Percentiles rank a stretch among this genome's conserved stretches.
Evolutionary conservation across 2,888 invertebrate genomes (phyloP).

Genomic region (Tachina grossa): DNA sequence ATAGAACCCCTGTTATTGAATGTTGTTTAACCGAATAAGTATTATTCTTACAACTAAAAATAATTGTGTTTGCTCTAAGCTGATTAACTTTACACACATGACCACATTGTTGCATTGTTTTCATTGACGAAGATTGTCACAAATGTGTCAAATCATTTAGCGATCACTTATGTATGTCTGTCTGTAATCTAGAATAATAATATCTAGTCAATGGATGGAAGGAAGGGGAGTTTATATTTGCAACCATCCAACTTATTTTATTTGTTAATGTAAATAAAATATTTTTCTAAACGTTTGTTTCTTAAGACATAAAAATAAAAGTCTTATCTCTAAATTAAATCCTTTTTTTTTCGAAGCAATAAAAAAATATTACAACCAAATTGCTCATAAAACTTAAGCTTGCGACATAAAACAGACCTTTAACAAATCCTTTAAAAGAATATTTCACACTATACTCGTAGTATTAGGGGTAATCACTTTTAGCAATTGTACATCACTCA

Average conservation of each 20-base stretch:
- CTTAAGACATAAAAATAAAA: slow-evolving; percentile 40
- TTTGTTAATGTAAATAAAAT: background rate
- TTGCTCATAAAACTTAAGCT: slow-evolving; percentile 57
- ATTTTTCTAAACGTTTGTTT: slow-evolving; percentile 28
- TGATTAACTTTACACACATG: slow-evolving; percentile 39
- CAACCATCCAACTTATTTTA: background rate
- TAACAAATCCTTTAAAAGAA: slow-evolving; percentile 29
- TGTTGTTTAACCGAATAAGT: slow-evolving; percentile 11
- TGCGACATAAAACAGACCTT: slow-evolving; percentile 43
- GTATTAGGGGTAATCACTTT: slow-evolving; percentile 27
- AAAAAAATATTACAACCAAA: slow-evolving; percentile 49
- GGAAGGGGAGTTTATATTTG: slow-evolving; percentile 23
- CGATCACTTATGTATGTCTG: slow-evolving; percentile 35
- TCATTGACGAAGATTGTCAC: slow-evolving; percentile 56
- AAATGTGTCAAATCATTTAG: slow-evolving; percentile 68
- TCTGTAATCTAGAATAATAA: background rate
- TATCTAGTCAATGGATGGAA: background rate
- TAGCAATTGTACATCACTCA: background rate
- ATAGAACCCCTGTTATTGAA: background rate
- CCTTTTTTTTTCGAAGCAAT: slow-evolving; percentile 49
- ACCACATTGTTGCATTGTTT: slow-evolving; percentile 38
- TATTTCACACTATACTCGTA: background rate
- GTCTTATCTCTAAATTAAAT: slow-evolving; percentile 53
- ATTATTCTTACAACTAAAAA: background rate
- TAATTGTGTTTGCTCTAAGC: slow-evolving; percentile 26